Conservation (phyloP, 1,140 invertebrate species). For the Drosophila sturtevanti region DNA sequence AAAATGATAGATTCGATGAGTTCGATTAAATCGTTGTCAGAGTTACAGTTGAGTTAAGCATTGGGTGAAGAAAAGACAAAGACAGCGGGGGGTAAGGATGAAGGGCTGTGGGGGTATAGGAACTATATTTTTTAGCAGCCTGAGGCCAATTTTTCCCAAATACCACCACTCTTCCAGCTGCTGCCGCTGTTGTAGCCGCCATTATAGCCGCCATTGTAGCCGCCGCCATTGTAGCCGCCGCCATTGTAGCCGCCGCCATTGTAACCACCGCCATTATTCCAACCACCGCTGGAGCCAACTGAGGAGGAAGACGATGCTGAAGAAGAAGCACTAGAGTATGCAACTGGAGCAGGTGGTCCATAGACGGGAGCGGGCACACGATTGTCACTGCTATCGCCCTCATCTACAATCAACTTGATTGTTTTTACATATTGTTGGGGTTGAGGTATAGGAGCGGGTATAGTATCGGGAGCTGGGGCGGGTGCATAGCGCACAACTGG, state of each 20-base stretch:
- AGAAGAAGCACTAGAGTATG: slow-evolving; percentile 35
- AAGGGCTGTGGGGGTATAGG: background rate
- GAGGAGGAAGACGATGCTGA: slow-evolving; percentile 27
- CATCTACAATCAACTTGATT: slow-evolving; percentile 72
- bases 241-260: slow-evolving; percentile 16
- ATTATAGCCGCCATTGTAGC: slow-evolving; percentile 42
- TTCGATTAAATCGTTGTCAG: slow-evolving; percentile 22
- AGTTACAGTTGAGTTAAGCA: background rate
- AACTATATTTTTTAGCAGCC: slow-evolving; percentile 50
- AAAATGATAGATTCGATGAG: slow-evolving; percentile 44
- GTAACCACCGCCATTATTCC: slow-evolving; percentile 28
- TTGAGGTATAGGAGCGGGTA: slow-evolving; percentile 33
- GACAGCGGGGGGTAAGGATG: background rate
- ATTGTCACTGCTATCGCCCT: slow-evolving; percentile 24
- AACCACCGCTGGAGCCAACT: slow-evolving; percentile 30
- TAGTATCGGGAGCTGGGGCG: slow-evolving; percentile 21
- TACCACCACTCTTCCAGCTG: slow-evolving; percentile 72
- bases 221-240: slow-evolving; percentile 32
- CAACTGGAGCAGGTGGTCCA: slow-evolving; percentile 55
- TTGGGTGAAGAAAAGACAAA: background rate
- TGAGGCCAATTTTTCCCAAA: slow-evolving; percentile 68
- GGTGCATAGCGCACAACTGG: slow-evolving; percentile 27
- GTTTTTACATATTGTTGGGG: slow-evolving; percentile 68
- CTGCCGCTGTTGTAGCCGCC: slow-evolving; percentile 19
- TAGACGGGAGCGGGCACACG: slow-evolving; percentile 55